phyloP scores from a whole-genome alignment of 2,113 vertebrate genomes.

The Cardinalis cardinalis region DNA sequence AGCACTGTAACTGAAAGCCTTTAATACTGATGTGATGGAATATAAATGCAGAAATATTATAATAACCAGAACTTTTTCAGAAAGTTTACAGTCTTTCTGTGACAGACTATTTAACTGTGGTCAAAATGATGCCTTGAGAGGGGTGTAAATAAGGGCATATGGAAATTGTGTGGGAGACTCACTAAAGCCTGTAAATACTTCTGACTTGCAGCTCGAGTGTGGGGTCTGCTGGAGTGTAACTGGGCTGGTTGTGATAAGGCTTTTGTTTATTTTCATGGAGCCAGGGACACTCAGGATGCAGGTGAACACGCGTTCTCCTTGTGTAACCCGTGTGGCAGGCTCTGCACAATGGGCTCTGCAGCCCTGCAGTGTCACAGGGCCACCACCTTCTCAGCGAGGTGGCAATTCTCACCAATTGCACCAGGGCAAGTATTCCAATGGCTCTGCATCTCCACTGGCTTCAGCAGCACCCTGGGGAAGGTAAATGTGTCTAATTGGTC shows the following conservation, averaged over 20 bases:
- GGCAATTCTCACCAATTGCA: not conserved
- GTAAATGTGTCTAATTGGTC: not conserved
- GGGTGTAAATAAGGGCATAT: slow-evolving; percentile 72
- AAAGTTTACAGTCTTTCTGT: slow-evolving; percentile 81
- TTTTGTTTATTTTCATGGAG: slow-evolving; percentile 32
- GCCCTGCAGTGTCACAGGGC: not conserved
- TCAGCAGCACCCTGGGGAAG: not conserved
- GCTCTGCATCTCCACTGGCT: not conserved
- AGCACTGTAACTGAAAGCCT: slow-evolving; percentile 82
- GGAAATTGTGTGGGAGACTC: slow-evolving; percentile 59
- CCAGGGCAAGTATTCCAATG: not conserved
- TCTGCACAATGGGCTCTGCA: not conserved
- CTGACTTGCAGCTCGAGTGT: slow-evolving; percentile 17
- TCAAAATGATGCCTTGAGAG: slow-evolving; percentile 74
- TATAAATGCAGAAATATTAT: slow-evolving; percentile 84
- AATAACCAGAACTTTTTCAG: slow-evolving; percentile 79
- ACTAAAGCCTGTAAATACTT: slow-evolving; percentile 59
- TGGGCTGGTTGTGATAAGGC: slow-evolving; percentile 1
- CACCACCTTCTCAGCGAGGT: not conserved
- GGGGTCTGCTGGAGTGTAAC: slow-evolving; percentile 17
- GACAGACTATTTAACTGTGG: slow-evolving; percentile 76
- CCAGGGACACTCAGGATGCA: not conserved
- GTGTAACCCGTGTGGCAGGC: not conserved
- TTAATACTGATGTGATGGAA: slow-evolving; percentile 84
- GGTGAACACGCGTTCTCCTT: not conserved